A percentile compares a stretch with the other conserved stretches of the same genome.
These are phyloP conservation scores for Hyphantria cunea DNA, from an alignment of 1,140 invertebrate genomes.

Conservation along the genomic window DNA sequence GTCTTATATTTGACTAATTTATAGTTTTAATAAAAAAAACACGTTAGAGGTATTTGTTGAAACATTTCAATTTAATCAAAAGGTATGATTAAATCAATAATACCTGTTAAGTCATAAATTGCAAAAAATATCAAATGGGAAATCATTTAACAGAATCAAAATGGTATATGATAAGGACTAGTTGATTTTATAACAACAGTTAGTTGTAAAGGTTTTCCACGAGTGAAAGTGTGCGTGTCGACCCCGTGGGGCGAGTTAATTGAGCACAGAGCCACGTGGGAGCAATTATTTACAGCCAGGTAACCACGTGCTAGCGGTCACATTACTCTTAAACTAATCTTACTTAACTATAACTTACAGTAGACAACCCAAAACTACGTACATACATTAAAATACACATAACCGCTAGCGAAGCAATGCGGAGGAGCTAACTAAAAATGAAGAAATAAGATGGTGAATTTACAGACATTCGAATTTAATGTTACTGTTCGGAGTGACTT, in stretches of 20 bases:
- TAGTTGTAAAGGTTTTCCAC: conserved; percentile 49
- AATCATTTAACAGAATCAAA: not conserved
- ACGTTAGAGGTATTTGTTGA: no score
- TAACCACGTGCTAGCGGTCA: conserved; percentile 62
- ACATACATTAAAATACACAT: conserved; percentile 35
- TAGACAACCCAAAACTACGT: conserved; percentile 21
- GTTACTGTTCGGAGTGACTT: conserved; percentile 42
- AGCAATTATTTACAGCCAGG: conserved; percentile 76
- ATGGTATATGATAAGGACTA: conserved; percentile 5
- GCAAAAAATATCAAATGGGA: not conserved
- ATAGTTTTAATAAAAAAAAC: no score
- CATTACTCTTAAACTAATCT: conserved; percentile 11
- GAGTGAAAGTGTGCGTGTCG: conserved; percentile 54
- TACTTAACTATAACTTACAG: conserved; percentile 31
- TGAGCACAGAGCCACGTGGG: conserved; percentile 69
- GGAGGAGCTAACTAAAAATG: conserved; percentile 74
- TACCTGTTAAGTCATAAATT: not conserved
- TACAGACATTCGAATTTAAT: conserved; percentile 73
- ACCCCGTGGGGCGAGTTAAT: conserved; percentile 65
- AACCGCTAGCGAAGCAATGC: conserved; percentile 67
- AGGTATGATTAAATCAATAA: no score
- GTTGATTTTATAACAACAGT: conserved; percentile 25
- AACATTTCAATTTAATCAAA: no score
- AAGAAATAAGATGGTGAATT: conserved; percentile 73
- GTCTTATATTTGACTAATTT: no score